Evolutionary conservation across 2,113 vertebrate species (phyloP).

Genomic region (Nematolebias whitei): DNA sequence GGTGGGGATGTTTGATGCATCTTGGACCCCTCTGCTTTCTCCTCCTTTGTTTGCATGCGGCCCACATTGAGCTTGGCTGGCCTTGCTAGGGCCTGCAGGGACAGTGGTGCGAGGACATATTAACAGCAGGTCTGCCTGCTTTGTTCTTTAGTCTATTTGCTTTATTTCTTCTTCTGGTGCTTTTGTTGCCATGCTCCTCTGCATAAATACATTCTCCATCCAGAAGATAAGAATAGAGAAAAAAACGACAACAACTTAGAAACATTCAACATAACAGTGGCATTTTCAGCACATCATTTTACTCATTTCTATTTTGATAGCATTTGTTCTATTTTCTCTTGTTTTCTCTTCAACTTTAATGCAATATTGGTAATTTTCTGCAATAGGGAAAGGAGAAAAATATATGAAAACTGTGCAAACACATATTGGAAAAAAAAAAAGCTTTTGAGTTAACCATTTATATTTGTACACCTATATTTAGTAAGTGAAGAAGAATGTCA

Average conservation of each 20-base stretch:
- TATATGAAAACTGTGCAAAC: background rate
- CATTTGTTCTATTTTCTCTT: background rate
- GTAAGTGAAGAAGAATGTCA: background rate
- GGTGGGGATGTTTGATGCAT: constrained; percentile 2
- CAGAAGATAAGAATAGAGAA: background rate
- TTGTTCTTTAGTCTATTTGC: background rate
- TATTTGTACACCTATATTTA: background rate
- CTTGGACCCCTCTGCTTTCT: constrained; percentile 1
- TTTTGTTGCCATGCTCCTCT: background rate
- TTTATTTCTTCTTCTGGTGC: background rate
- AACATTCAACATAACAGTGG: background rate
- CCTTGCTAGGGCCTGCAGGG: background rate
- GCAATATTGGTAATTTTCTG: background rate
- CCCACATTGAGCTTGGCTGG: background rate
- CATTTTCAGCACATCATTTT: background rate
- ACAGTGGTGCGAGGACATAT: background rate
- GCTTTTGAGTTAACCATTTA: background rate
- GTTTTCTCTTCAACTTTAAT: background rate
- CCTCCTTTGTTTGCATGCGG: background rate
- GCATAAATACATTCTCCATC: background rate
- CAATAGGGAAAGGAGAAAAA: background rate
- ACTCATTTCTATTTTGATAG: too few species aligned
- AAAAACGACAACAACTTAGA: too few species aligned
- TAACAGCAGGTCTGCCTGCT: background rate
- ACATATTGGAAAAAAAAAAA: background rate